Evolutionary conservation across 2,797 vertebrate genomes (phyloP).

Genomic region (Hylomyscus alleni): DNA sequence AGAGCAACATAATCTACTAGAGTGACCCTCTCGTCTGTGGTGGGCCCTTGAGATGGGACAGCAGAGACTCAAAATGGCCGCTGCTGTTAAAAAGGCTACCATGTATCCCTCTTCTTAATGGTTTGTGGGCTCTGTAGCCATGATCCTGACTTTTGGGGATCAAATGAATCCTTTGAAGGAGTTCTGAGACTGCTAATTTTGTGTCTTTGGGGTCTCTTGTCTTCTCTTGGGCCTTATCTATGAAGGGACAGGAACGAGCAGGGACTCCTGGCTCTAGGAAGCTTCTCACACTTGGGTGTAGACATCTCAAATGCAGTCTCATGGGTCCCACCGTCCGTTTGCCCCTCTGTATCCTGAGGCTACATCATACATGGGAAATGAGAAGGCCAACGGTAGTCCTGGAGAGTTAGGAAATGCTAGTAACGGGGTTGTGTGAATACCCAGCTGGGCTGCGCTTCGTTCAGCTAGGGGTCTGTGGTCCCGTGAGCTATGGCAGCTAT

Average conservation of each 20-base stretch:
- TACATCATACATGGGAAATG: rapidly evolving
- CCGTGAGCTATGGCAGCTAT: neutral
- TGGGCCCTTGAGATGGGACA: neutral
- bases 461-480: neutral
- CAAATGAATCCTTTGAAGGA: neutral
- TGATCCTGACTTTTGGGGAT: neutral
- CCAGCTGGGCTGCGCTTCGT: rapidly evolving
- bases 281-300: neutral
- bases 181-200: neutral
- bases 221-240: neutral
- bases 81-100: neutral
- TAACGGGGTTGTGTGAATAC: neutral
- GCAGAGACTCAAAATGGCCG: neutral
- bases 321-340: no score
- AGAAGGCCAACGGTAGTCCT: neutral
- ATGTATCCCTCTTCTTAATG: neutral
- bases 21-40: rapidly evolving
- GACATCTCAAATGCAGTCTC: neutral
- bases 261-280: neutral
- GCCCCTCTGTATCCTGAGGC: rapidly evolving
- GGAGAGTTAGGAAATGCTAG: neutral
- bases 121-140: neutral
- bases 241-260: neutral
- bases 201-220: neutral
- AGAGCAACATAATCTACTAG: rapidly evolving